phyloP scores from a whole-genome alignment of 2,888 invertebrate genomes.

The Schizotus pectinicornis region DNA sequence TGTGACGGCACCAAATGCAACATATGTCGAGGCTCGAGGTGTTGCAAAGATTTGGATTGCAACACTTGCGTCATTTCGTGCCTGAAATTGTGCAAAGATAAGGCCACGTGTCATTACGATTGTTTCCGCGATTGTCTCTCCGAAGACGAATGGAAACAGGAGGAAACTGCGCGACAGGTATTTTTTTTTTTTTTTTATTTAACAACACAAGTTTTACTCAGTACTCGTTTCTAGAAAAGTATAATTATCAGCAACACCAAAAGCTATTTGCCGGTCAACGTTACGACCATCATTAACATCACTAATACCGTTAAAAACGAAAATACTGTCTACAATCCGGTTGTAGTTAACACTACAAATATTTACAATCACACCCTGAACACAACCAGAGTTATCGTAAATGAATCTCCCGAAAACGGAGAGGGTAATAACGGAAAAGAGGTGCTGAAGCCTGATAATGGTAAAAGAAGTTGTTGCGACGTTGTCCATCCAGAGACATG shows the following conservation, averaged over 20 bases:
- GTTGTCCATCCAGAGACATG: conserved; percentile 20
- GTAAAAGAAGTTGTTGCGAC: conserved; percentile 12
- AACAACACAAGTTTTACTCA: background rate
- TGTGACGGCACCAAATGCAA: conserved; percentile 23
- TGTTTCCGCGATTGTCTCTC: conserved; percentile 21
- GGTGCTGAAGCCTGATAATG: background rate
- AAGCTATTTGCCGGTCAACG: conserved; percentile 22
- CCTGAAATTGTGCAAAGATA: conserved; percentile 8
- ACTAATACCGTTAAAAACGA: conserved; percentile 19
- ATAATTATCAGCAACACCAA: background rate
- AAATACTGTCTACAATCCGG: conserved; percentile 12
- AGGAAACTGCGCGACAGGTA: background rate
- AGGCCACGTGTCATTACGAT: conserved; percentile 20
- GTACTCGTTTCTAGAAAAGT: background rate
- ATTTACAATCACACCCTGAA: conserved; percentile 14
- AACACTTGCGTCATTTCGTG: conserved; percentile 16
- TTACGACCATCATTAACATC: conserved; percentile 25
- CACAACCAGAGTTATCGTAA: background rate
- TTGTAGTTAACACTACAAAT: conserved; percentile 20
- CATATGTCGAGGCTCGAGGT: conserved; percentile 22
- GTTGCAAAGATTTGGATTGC: conserved; percentile 17
- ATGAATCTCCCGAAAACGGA: background rate
- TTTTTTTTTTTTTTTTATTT: background rate
- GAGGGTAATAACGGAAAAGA: background rate
- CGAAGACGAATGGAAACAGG: conserved; percentile 1